Evolutionary conservation across 2,797 vertebrate species (phyloP), one percentile per base, ranked within the genome.

Genomic region (Glyptemys insculpta): DNA sequence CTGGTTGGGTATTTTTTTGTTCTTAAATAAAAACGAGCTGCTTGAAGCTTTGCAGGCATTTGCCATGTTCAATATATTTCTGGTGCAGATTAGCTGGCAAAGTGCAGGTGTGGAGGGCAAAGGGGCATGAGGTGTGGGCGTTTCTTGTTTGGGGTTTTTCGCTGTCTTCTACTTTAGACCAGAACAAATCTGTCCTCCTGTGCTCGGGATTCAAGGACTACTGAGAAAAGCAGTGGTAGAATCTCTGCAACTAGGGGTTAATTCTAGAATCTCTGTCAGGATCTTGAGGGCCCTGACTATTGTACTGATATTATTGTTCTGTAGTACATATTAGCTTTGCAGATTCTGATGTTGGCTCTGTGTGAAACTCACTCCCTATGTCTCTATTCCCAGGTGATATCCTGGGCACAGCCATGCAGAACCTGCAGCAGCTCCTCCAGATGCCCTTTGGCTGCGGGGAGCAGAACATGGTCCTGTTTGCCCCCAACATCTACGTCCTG

Each of bases 381-480:
- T 80, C 2, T 78, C 87, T 8, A 31, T 88, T 18, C 65, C 6
- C 96, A 99, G 99, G 99, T 0, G 98, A 99, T 91, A 97, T 99
- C 78, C 96, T 99, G 97, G 98, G 99, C 37, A 97, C 97, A 37
- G 98, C 98, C 41, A 95, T 98, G 95, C 97, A 98, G 87, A 99
- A 99, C 34, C 37, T 99, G 87, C 97, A 98, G 2, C 97, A 97
- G 34, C 97, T 99, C 31, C 97, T 99, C 74, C 83, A 15, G 94
- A 98, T 99, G 98, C 99, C 98, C 0, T 98, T 98, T 0, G 98
- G 98, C 90, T 99, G 98, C 89, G 99, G 99, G 3, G 99, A 99
- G 88, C 99, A 99, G 97, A 99, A 99, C 94, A 98, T 98, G 98
- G 98, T 76, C 0, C 96, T 98, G 0, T 98, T 99, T 85, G 98